Evolutionary conservation across 2,113 vertebrate genomes (phyloP), one percentile per base, ranked within the genome.

Genomic region (Hydrolagus affinis): DNA sequence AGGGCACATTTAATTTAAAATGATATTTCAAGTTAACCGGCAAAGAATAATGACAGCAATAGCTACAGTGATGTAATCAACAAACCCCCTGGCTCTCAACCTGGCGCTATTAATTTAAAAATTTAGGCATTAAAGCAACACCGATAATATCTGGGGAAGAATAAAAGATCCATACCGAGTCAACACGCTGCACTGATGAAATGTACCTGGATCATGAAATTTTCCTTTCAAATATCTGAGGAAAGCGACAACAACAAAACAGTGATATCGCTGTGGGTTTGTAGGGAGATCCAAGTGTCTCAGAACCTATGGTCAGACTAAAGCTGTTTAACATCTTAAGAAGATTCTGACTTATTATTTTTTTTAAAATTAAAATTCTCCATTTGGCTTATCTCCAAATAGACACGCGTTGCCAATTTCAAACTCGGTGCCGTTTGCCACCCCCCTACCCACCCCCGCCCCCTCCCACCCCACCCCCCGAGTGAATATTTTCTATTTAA

Each of bases 341-440:
- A 3, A 77, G 1, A 68, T 66, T 66, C 11, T 23, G 21, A 71
- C 60, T 70, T 56, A 0, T 70, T 70, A 1, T 62, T 28, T 11
- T 30, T 57, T 44, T 30, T 66, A 21, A 66, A 30, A n/a, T n/a
- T n/a, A 83, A 83, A 66, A 83, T 32, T 25, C 11, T 62, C 74
- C 71, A 3, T 3, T 21, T 70, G 12, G 74, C 59, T 87, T 85
- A 85, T 88, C 87, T 89, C 87, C 59, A 86, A 76, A 3, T 78
- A n/a, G 86, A 30, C 1, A 6, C 15, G 44, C 15, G 1, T 9
- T 86, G 87, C 23, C 57, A 56, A 85, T 87, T 77, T 69, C 64
- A 86, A 85, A 88, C 85, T 19, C 28, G 0, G 14, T 7, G 6
- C 0, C 87, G 89, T 85, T 70, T 69, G 87, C 80, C n/a, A n/a